Base-by-base conservation (phyloP, 1,140 invertebrate species). In the Chelonus insularis region DNA sequence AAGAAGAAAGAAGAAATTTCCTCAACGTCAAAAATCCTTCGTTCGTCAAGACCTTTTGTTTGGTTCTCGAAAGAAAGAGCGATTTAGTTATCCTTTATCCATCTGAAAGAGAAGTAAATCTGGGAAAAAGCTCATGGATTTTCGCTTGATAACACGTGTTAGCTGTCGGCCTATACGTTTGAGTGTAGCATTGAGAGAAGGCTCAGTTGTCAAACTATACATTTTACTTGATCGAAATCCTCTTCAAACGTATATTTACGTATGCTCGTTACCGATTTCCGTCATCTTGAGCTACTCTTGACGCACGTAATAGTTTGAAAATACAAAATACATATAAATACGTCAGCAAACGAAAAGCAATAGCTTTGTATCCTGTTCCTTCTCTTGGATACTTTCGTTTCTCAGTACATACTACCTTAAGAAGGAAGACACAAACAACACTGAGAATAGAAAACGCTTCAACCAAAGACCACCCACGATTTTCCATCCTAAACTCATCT, bases 51-150 rank as follows among this genome's bases (percentile, higher is more conserved):
- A 23, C 47, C 47, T 50, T 50, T 50, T 50, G 47, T 50, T 50
- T 23, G 47, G 16, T 23, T 25, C 47, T 21, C 47, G 23, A 23
- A 29, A 29, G 25, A 50, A 45, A 45, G 43, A 45, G 43, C 43
- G 43, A 45, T 45, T 45, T 45, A 45, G 43, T 45, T 45, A 45
- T 45, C 18, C 16, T 45, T 16, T 45, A 45, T 45, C 43, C 43
- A 21, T 18, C 43, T 45, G n/a, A 45, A 45, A 45, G 7, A 45
- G 43, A 45, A 16, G n/a, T 45, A 45, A 45, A 21, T 45, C 43
- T 45, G 43, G 43, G 43, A 45, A 39, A 45, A 16, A 45, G n/a
- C 43, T 18, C 18, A 14, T 20, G 29, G 29, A 36, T 52, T 34
- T 36, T 1, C 5, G 4, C 20, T 20, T 14, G 12, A 55, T 34